A percentile compares a stretch with the other conserved stretches of the same genome.
phyloP scores from a whole-genome alignment of 2,888 invertebrate species.

The Monopis laevigella region DNA sequence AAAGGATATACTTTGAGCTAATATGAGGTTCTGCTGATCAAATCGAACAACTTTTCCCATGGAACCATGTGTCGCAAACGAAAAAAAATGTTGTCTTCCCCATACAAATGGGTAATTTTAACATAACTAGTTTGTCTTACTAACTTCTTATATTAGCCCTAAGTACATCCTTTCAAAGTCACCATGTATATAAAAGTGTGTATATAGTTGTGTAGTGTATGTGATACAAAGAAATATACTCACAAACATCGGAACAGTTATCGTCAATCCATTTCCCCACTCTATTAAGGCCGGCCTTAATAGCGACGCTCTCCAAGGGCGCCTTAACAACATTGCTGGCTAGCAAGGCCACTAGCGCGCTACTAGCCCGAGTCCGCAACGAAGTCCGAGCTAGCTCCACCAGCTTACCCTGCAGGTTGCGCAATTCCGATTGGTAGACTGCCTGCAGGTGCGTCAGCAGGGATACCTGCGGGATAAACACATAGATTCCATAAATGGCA shows the following conservation, averaged over 20 bases:
- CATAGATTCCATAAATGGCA: too few relatives aligned
- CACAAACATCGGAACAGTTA: conserved; percentile 35
- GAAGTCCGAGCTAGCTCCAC: conserved; percentile 17
- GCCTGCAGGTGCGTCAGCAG: conserved; percentile 25
- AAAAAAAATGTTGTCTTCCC: too few relatives aligned
- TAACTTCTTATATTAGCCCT: background rate
- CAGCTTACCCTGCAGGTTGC: conserved; percentile 23
- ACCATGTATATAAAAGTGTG: too few relatives aligned
- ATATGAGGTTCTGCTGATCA: too few relatives aligned
- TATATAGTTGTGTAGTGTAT: background rate
- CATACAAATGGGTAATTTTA: background rate
- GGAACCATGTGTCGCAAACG: too few relatives aligned
- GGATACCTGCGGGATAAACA: too few relatives aligned
- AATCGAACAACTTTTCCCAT: too few relatives aligned
- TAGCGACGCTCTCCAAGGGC: conserved; percentile 30
- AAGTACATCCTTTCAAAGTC: too few relatives aligned
- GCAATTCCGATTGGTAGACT: conserved; percentile 29
- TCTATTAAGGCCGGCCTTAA: conserved; percentile 21
- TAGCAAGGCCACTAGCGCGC: conserved; percentile 35
- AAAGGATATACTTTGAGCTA: too few relatives aligned
- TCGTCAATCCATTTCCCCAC: conserved; percentile 35
- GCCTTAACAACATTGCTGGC: conserved; percentile 16
- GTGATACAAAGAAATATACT: conserved; percentile 12
- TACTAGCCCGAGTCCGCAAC: conserved; percentile 23
- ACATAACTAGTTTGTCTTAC: background rate